These are phyloP conservation scores for Struthio camelus DNA, from an alignment of 2,113 vertebrate species.

Conservation along the genomic window DNA sequence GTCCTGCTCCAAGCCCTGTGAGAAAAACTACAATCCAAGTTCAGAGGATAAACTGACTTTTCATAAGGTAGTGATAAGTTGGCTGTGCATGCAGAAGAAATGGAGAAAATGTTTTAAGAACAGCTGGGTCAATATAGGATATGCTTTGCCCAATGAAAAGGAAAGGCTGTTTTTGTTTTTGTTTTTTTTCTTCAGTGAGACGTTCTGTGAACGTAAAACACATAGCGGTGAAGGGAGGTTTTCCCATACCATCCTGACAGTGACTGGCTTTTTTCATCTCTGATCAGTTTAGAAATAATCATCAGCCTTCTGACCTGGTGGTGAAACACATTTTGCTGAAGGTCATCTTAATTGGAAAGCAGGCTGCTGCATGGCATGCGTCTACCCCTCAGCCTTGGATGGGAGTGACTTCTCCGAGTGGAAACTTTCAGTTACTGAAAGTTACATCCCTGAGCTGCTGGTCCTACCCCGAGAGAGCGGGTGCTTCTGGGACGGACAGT, in stretches of 20 bases:
- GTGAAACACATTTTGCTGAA: background rate
- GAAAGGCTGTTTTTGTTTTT: background rate
- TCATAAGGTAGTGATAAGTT: background rate
- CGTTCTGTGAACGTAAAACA: accelerated
- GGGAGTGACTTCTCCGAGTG: background rate
- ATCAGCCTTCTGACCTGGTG: background rate
- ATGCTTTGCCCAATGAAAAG: accelerated
- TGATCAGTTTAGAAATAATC: background rate
- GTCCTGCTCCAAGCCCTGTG: background rate
- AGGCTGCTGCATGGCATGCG: background rate
- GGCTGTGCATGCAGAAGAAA: background rate
- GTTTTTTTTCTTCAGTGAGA: too few species aligned
- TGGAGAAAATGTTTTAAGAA: background rate
- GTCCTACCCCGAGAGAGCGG: background rate
- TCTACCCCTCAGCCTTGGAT: background rate
- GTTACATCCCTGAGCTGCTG: background rate
- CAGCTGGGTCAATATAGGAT: background rate
- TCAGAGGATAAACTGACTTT: background rate
- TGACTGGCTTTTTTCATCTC: background rate
- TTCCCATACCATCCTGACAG: background rate
- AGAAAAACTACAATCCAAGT: background rate
- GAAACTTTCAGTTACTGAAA: background rate
- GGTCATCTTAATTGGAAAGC: background rate
- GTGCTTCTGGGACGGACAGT: background rate
- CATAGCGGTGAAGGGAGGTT: background rate